Evolutionary conservation across 2,888 invertebrate genomes (phyloP).

Genomic region (Lasioglossum lativentre): DNA sequence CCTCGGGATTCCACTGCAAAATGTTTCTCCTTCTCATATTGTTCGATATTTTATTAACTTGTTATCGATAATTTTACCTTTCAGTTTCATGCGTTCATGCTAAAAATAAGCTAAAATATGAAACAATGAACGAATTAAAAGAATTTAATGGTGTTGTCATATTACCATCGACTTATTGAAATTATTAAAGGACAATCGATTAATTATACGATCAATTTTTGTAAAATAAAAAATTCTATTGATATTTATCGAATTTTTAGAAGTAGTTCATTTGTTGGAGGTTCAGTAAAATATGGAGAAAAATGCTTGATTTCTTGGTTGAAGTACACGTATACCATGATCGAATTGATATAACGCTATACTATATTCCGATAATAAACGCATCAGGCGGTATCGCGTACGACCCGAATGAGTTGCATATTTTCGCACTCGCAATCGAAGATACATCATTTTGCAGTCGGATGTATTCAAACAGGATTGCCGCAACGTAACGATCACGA

Average conservation of each 20-base stretch:
- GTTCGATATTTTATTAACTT: neutral
- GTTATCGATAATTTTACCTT: neutral
- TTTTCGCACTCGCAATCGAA: constrained; percentile 11
- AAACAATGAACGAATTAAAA: too few relatives aligned
- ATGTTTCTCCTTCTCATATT: neutral
- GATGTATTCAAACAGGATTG: constrained; percentile 25
- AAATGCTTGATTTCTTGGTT: neutral
- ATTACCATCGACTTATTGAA: too few relatives aligned
- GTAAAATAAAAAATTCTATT: neutral
- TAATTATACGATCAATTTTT: too few relatives aligned
- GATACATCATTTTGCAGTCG: constrained; percentile 5
- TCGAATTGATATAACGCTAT: neutral
- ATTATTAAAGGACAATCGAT: too few relatives aligned
- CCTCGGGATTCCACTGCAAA: neutral
- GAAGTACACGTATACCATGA: neutral
- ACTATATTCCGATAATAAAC: neutral
- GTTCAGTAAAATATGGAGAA: neutral
- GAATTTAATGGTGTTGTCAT: too few relatives aligned
- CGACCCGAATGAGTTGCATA: neutral
- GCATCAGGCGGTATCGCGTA: neutral
- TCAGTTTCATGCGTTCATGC: too few relatives aligned
- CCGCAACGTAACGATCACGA: constrained; percentile 27
- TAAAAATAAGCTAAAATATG: too few relatives aligned
- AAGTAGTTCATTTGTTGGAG: neutral
- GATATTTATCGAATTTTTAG: neutral